These are phyloP conservation scores for Helicoverpa assulta DNA, from an alignment of 2,888 invertebrate species.

Conservation along the genomic window DNA sequence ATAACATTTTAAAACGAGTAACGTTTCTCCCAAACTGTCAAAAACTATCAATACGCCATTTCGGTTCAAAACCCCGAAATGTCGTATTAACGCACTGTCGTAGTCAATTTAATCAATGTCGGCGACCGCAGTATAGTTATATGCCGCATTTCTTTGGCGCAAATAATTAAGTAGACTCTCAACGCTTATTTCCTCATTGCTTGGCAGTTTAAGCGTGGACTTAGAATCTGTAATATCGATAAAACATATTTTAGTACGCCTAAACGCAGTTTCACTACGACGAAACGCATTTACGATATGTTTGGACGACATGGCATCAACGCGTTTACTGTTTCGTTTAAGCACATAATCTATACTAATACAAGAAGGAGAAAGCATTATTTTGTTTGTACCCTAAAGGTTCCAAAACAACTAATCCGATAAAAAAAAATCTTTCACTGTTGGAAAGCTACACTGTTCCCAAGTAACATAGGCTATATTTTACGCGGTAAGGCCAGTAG, in stretches of 20 bases:
- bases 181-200: conserved; percentile 77
- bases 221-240: conserved; percentile 73
- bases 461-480: too few relatives aligned
- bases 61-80: conserved; percentile 29
- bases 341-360: too few relatives aligned
- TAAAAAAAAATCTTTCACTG: too few relatives aligned
- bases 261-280: conserved; percentile 11
- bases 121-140: conserved; percentile 66
- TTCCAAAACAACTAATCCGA: too few relatives aligned
- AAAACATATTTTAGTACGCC: conserved; percentile 10
- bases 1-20: not conserved
- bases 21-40: conserved; percentile 4
- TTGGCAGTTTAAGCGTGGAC: conserved; percentile 69
- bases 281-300: not conserved
- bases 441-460: too few relatives aligned
- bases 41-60: conserved; percentile 36
- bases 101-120: conserved; percentile 73
- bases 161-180: conserved; percentile 77
- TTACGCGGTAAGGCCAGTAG: too few relatives aligned
- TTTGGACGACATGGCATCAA: too few relatives aligned
- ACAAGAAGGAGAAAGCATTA: too few relatives aligned
- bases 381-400: too few relatives aligned
- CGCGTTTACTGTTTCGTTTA: too few relatives aligned
- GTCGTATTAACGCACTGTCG: conserved; percentile 28
- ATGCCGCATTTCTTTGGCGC: conserved; percentile 71